Evolutionary conservation across 2,888 invertebrate species (phyloP).

Genomic region (Eutolmus rufibarbis): DNA sequence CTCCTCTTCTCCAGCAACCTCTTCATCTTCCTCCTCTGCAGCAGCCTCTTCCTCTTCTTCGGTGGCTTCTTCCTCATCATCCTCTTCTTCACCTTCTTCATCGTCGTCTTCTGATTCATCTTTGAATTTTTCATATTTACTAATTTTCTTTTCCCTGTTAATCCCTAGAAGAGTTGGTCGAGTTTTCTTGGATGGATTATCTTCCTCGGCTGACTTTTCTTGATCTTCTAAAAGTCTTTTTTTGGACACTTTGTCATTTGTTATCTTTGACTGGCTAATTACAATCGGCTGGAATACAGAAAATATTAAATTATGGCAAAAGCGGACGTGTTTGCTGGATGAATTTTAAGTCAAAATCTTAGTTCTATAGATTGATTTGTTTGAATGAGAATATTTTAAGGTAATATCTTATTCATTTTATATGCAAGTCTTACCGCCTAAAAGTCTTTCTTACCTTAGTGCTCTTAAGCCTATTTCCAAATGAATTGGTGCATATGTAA

Average conservation of each 20-base stretch:
- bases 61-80: constrained; percentile 52
- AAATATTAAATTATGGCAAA: background rate
- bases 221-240: constrained; percentile 52
- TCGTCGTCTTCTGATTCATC: constrained; percentile 50
- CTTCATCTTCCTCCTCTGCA: constrained; percentile 51
- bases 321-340: background rate
- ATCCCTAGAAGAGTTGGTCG: constrained; percentile 57
- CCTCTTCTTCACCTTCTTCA: constrained; percentile 54
- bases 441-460: background rate
- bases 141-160: constrained; percentile 56
- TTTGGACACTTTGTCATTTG: constrained; percentile 47
- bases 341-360: too few relatives aligned
- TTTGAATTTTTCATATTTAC: constrained; percentile 56
- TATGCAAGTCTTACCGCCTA: background rate
- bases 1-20: constrained; percentile 50
- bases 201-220: constrained; percentile 45
- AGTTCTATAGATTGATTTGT: background rate
- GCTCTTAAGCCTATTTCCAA: background rate
- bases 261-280: constrained; percentile 57
- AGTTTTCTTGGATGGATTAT: constrained; percentile 52
- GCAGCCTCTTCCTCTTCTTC: constrained; percentile 47
- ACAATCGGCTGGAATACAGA: constrained; percentile 54
- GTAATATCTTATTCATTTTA: background rate
- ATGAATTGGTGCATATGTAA: background rate
- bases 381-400: background rate